Evolutionary conservation across 2,888 invertebrate genomes (phyloP).

Genomic region (Drosophila formosana): DNA sequence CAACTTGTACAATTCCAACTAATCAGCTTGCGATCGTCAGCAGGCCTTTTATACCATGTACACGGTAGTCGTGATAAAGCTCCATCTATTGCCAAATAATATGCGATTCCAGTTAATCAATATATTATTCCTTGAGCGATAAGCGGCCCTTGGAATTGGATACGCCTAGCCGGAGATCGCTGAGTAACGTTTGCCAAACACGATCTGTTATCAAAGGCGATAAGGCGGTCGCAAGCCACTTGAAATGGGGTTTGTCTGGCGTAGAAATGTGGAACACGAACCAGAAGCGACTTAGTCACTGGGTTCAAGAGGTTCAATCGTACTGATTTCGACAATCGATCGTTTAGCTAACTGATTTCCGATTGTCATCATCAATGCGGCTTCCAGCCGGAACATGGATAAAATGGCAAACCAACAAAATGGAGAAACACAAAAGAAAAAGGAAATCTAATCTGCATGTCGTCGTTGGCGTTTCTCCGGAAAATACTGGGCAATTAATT

Average conservation of each 20-base stretch:
- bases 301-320: not conserved
- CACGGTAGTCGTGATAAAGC: constrained; percentile 1
- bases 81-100: constrained; percentile 4
- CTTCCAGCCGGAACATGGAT: not conserved
- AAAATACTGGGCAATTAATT: not conserved
- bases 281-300: not conserved
- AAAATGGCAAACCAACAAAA: not conserved
- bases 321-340: not conserved
- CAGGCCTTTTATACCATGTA: not conserved
- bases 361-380: not conserved
- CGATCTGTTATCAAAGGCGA: too few species aligned
- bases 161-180: too few species aligned
- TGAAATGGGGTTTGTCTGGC: not conserved
- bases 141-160: not conserved
- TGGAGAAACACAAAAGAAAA: not conserved
- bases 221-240: not conserved
- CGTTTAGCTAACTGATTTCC: not conserved
- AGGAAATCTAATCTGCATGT: not conserved
- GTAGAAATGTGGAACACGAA: not conserved
- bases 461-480: not conserved
- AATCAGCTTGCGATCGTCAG: not conserved
- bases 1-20: not conserved
- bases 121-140: not conserved
- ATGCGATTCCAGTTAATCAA: constrained; percentile 6
- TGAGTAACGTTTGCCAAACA: too few species aligned